Percentiles rank a stretch among this genome's conserved stretches.
phyloP scores from a whole-genome alignment of 2,797 vertebrate genomes.

The Hylomyscus alleni region DNA sequence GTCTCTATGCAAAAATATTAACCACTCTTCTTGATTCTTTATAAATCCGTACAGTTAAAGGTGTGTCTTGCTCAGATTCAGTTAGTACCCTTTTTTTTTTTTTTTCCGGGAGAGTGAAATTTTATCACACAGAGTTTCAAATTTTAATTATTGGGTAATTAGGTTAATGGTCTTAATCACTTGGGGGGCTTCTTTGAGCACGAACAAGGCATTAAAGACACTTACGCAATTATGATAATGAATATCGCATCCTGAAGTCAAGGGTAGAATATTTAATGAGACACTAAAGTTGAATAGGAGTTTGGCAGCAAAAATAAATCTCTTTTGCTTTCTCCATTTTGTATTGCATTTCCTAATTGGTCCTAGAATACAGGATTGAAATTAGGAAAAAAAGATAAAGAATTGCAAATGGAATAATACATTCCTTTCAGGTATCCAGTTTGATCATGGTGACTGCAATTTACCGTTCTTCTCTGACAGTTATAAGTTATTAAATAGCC shows the following conservation, averaged over 20 bases:
- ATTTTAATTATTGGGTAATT: constrained; percentile 62
- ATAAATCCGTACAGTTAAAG: constrained; percentile 5
- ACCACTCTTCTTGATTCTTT: neutral
- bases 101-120: constrained; percentile 26
- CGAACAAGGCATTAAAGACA: constrained; percentile 57
- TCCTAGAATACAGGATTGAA: constrained; percentile 55
- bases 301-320: constrained; percentile 42
- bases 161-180: constrained; percentile 52
- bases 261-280: constrained; percentile 57
- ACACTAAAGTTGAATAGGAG: constrained; percentile 53
- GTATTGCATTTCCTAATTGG: constrained; percentile 40
- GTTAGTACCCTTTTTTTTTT: constrained; percentile 25
- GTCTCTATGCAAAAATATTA: constrained; percentile 46
- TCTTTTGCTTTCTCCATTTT: constrained; percentile 59
- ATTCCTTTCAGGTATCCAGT: constrained; percentile 33
- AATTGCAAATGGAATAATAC: constrained; percentile 17
- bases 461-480: constrained; percentile 73
- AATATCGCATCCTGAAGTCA: constrained; percentile 13
- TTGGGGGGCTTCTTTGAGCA: neutral
- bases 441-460: constrained; percentile 54
- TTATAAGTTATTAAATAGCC: constrained; percentile 81
- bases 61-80: constrained; percentile 47
- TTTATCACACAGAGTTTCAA: constrained; percentile 16
- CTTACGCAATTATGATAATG: constrained; percentile 50
- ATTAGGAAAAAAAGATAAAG: constrained; percentile 43